These are phyloP conservation scores for Siniperca undulata DNA, from an alignment of 2,797 vertebrate genomes.

Conservation along the genomic window DNA sequence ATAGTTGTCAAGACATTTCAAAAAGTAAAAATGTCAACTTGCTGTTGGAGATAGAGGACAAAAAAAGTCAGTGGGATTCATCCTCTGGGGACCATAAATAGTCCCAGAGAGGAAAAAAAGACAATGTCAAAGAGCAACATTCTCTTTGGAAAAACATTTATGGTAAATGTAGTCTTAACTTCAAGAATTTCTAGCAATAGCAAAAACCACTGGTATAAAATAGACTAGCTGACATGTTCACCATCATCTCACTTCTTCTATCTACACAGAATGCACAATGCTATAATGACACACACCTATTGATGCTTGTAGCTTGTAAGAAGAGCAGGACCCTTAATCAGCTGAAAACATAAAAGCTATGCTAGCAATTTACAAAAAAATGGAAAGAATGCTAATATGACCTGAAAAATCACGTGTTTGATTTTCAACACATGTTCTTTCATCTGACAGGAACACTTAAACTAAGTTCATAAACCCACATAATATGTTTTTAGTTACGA, in stretches of 20 bases:
- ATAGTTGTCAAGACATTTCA: not conserved
- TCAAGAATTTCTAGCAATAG: not conserved
- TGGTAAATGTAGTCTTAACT: not conserved
- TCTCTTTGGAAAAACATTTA: not conserved
- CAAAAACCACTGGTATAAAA: not conserved
- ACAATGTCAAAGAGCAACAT: not conserved
- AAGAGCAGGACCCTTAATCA: not conserved
- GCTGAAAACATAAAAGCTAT: not conserved
- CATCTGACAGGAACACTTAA: conserved; percentile 30
- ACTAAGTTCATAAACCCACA: conserved; percentile 36
- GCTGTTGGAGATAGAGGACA: not conserved
- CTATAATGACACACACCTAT: not conserved
- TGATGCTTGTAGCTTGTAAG: not conserved
- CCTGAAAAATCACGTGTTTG: not conserved
- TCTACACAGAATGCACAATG: not conserved
- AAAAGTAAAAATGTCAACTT: not conserved
- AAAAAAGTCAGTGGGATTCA: not conserved
- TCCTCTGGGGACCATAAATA: not conserved
- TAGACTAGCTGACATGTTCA: not conserved
- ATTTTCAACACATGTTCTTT: conserved; percentile 23
- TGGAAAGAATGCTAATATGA: not conserved
- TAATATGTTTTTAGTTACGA: conserved; percentile 21
- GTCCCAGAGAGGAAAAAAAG: not conserved
- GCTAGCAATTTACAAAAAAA: not conserved
- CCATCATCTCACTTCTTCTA: not conserved